phyloP scores from a whole-genome alignment of 2,888 invertebrate genomes.

The Spodoptera exigua region DNA sequence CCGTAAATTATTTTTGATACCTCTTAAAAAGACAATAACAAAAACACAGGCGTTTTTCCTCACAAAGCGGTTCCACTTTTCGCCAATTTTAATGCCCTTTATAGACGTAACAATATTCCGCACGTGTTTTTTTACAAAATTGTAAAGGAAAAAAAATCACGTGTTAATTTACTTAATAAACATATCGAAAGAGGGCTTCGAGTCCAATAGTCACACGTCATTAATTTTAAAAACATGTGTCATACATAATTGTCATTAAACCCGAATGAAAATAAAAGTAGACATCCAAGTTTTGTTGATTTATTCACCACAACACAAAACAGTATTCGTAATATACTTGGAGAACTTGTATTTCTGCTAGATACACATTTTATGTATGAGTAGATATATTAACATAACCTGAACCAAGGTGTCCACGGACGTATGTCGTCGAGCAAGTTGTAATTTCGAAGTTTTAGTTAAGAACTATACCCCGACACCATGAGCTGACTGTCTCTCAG shows the following conservation, averaged over 20 bases:
- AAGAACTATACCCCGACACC: neutral
- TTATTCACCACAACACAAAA: slow-evolving; percentile 35
- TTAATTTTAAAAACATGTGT: neutral
- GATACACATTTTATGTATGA: slow-evolving; percentile 6
- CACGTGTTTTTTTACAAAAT: too few species aligned
- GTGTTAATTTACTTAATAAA: too few species aligned
- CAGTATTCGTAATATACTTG: slow-evolving; percentile 11
- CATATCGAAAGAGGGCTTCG: too few species aligned
- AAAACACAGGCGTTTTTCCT: too few species aligned
- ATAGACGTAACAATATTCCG: too few species aligned
- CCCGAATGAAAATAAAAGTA: slow-evolving; percentile 9
- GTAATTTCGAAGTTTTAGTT: neutral
- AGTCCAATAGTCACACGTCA: too few species aligned
- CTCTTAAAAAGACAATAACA: too few species aligned
- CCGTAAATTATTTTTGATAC: too few species aligned
- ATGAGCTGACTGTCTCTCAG: neutral
- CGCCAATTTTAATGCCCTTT: too few species aligned
- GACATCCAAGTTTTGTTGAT: slow-evolving; percentile 22
- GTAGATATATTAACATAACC: slow-evolving; percentile 38
- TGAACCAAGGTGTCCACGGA: slow-evolving; percentile 2
- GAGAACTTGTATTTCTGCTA: slow-evolving; percentile 41
- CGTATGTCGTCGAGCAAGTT: slow-evolving; percentile 13
- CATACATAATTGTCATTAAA: neutral
- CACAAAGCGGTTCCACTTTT: too few species aligned
- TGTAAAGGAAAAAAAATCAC: too few species aligned